phyloP scores from a whole-genome alignment of 2,888 invertebrate species.

The Ichneumoninae sp. region DNA sequence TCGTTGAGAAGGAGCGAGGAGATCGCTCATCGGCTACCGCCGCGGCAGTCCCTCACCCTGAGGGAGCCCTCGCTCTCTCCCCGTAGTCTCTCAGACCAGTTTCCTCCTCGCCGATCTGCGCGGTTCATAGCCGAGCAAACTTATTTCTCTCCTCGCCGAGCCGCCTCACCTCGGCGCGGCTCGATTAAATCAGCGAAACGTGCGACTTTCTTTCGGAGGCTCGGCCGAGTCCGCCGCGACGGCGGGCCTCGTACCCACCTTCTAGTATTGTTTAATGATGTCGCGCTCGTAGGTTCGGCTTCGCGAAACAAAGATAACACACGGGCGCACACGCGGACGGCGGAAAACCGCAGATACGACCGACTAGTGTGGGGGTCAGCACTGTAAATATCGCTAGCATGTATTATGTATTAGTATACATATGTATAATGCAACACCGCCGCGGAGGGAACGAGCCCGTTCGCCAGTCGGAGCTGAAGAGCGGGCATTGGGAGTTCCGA shows the following conservation, averaged over 20 bases:
- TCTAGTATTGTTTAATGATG: constrained; percentile 72
- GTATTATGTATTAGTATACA: constrained; percentile 43
- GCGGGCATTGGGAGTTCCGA: constrained; percentile 54
- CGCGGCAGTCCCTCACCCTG: constrained; percentile 11
- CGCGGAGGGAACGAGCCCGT: not conserved
- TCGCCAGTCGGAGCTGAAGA: not conserved
- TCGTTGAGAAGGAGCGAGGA: constrained; percentile 19
- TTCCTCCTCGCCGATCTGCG: constrained; percentile 38
- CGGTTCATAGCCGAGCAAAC: constrained; percentile 41
- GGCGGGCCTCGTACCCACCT: constrained; percentile 21
- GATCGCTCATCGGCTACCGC: constrained; percentile 22
- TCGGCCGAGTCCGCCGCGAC: not conserved
- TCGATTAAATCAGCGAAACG: constrained; percentile 63
- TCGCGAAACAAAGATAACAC: constrained; percentile 61
- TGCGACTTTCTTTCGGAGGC: constrained; percentile 57
- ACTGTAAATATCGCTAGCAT: constrained; percentile 42
- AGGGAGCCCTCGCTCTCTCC: constrained; percentile 29
- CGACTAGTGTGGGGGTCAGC: constrained; percentile 14
- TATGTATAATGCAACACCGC: constrained; percentile 32
- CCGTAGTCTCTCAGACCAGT: constrained; percentile 19
- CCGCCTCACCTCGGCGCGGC: constrained; percentile 11
- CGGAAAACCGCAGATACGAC: constrained; percentile 53
- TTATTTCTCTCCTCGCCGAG: not conserved
- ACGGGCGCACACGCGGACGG: constrained; percentile 9
- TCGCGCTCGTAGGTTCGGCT: constrained; percentile 67